These are phyloP conservation scores for Caiman crocodilus DNA, from an alignment of 2,797 vertebrate genomes.

Conservation along the genomic window DNA sequence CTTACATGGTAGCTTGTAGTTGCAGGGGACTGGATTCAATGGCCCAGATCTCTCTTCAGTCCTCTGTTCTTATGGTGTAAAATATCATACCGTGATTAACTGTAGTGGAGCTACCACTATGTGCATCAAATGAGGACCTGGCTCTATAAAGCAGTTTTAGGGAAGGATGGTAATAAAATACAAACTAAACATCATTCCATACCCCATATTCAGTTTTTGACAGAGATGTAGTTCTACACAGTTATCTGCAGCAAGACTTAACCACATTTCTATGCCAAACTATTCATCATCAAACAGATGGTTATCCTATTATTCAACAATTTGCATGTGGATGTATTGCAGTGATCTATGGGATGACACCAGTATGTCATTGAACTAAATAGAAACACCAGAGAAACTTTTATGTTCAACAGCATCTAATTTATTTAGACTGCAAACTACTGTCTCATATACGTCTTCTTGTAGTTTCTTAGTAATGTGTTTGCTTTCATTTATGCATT, in stretches of 20 bases:
- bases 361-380: slow-evolving; percentile 35
- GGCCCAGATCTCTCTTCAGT: too few relatives aligned
- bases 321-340: slow-evolving; percentile 38
- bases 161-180: slow-evolving; percentile 1
- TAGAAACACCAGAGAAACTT: slow-evolving; percentile 16
- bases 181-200: slow-evolving; percentile 29
- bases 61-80: background rate
- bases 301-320: slow-evolving; percentile 45
- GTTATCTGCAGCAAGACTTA: slow-evolving; percentile 48
- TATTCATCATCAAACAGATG: slow-evolving; percentile 39
- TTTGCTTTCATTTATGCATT: background rate
- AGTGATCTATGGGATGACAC: background rate
- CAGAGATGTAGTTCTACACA: slow-evolving; percentile 50
- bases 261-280: slow-evolving; percentile 25
- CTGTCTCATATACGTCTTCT: background rate
- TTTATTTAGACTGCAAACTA: slow-evolving; percentile 20
- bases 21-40: too few relatives aligned
- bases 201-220: slow-evolving; percentile 58
- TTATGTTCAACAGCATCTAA: background rate
- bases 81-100: slow-evolving; percentile 28
- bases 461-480: background rate
- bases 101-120: slow-evolving; percentile 46
- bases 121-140: background rate
- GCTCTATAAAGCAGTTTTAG: background rate
- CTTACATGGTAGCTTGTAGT: too few relatives aligned